Base-by-base conservation (phyloP, 23 tunicate genomes). In the Ciona savignyi region DNA sequence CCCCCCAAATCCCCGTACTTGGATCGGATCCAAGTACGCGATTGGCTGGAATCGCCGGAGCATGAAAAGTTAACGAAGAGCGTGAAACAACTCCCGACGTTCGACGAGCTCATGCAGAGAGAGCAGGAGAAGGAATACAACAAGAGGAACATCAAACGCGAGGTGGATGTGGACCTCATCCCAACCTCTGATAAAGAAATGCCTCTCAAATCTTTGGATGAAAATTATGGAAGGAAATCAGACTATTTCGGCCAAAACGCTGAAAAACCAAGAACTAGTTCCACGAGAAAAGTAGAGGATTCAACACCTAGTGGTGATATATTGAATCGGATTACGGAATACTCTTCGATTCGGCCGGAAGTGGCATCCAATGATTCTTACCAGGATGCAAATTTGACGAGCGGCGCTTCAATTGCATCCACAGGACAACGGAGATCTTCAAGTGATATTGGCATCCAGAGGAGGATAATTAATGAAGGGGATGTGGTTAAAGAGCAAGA, bases 1-100 rank as follows among this genome's bases (percentile, higher is more conserved):
- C 2, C 25, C 51, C 56, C 56, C 15, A 29, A 48, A 23, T 15
- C 67, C 23, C 67, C 73, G 20, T 29, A 71, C 2, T 70, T 49
- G 24, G 73, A 81, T 29, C 70, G 85, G n/a, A 63, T 73, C 24
- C 72, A 70, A 22, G 85, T 81, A 0, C 73, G 63, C 1, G 85
- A 72, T 66, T 81, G 85, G 85, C 30, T 81, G 73, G 49, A 29
- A 25, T 81, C 85, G 2, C 85, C 85, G 3, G 78, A 81, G 32
- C 60, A 71, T 20, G 63, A 73, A 48, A 34, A 48, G 20, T 31
- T 25, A 21, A 51, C 33, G 63, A 63, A 31, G 25, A 65, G 33
- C 11, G 61, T 62, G n/a, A 79, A 79, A 62, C 56, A 71, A 35
- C 73, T 82, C n/a, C 87, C 87, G 0, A 82, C 87, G 4, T 82